Evolutionary conservation across 2,113 vertebrate genomes (phyloP).

Genomic region (Ammodytes marinus): DNA sequence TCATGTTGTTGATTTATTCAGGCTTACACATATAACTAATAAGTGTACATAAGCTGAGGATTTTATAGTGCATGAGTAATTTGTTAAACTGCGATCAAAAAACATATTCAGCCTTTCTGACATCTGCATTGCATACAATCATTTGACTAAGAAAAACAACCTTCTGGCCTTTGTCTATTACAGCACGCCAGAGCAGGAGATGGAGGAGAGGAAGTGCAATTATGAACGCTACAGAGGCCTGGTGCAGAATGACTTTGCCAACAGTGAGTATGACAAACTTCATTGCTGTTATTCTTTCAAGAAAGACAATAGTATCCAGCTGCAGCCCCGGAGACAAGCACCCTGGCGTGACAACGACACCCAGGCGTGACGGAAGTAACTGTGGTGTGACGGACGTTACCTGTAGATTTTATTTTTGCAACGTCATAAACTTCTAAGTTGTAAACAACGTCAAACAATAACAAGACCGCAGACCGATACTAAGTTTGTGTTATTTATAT

Average conservation of each 20-base stretch:
- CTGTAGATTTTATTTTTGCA: no score
- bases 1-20: background rate
- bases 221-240: conserved; percentile 97
- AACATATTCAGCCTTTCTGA: background rate
- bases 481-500: no score
- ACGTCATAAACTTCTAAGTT: no score
- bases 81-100: background rate
- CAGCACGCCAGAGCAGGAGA: conserved; percentile 91
- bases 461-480: no score
- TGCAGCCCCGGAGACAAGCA: no score
- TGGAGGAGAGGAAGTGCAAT: conserved; percentile 94
- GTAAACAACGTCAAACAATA: no score
- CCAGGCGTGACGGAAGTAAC: no score
- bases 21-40: background rate
- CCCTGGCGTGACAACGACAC: no score
- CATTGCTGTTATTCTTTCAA: background rate
- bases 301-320: no score
- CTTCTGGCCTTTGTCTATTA: conserved; percentile 24
- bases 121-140: background rate
- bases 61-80: background rate
- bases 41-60: background rate
- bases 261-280: conserved; percentile 87
- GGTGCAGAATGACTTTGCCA: conserved; percentile 98
- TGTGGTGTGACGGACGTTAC: no score
- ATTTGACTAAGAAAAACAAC: background rate